Evolutionary conservation across 2,797 vertebrate genomes (phyloP).

Genomic region (Gymnothorax javanicus): DNA sequence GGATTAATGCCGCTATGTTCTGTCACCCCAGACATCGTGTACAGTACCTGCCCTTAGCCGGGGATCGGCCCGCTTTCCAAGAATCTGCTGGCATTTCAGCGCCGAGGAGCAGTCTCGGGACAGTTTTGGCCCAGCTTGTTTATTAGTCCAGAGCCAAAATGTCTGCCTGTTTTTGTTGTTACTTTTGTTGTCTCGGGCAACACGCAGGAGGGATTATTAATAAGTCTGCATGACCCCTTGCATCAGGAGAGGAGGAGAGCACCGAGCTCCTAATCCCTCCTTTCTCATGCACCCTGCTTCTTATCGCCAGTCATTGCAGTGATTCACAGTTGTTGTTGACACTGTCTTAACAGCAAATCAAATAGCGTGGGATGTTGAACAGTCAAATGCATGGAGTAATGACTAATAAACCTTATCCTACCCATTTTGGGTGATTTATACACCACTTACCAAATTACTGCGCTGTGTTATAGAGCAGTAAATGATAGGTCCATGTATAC

Average conservation of each 20-base stretch:
- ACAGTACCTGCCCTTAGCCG: conserved; percentile 41
- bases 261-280: not conserved
- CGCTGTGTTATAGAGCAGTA: conserved; percentile 12
- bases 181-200: conserved; percentile 52
- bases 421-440: conserved; percentile 69
- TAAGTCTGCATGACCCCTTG: conserved; percentile 57
- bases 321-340: conserved; percentile 21
- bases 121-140: not conserved
- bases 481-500: not conserved
- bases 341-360: conserved; percentile 9
- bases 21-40: conserved; percentile 61
- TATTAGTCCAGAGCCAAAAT: conserved; percentile 41
- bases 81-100: not conserved
- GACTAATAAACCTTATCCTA: conserved; percentile 35
- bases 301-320: conserved; percentile 12
- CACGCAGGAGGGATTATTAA: conserved; percentile 66
- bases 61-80: conserved; percentile 15
- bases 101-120: not conserved
- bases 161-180: conserved; percentile 43
- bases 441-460: conserved; percentile 61
- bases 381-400: conserved; percentile 3
- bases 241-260: not conserved
- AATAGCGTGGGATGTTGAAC: conserved; percentile 8
- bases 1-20: conserved; percentile 77
- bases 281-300: conserved; percentile 11